Conservation (phyloP, 2,113 vertebrate species). For the Anthoscopus minutus region DNA sequence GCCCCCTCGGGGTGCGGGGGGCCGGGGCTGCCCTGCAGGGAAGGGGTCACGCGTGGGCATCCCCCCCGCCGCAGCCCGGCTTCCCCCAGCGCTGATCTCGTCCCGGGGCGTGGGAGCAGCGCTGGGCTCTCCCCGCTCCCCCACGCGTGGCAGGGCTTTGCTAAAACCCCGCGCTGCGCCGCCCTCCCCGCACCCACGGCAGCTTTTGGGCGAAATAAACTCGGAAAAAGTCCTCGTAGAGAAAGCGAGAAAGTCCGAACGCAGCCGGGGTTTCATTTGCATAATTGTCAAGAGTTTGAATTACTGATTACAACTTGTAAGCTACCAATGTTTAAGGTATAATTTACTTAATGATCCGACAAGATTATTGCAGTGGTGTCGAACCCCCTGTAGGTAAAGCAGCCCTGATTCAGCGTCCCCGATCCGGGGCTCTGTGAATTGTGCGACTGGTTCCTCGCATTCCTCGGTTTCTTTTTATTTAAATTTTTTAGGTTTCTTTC, state of each 20-base stretch:
- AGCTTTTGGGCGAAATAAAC: background rate
- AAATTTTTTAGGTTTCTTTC: background rate
- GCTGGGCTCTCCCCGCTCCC: background rate
- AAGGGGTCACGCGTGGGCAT: background rate
- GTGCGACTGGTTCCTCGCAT: background rate
- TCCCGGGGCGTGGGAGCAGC: too few relatives aligned
- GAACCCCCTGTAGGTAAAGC: background rate
- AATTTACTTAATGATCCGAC: constrained; percentile 56
- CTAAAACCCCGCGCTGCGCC: fast-evolving
- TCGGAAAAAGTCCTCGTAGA: background rate
- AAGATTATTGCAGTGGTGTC: constrained; percentile 3
- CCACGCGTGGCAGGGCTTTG: background rate
- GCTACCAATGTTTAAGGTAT: constrained; percentile 11
- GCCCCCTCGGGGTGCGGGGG: background rate
- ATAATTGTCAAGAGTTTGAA: constrained; percentile 47
- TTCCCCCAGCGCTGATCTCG: background rate
- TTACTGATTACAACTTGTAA: constrained; percentile 44
- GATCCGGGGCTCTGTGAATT: background rate
- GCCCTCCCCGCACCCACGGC: background rate
- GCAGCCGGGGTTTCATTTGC: background rate
- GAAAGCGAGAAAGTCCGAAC: background rate
- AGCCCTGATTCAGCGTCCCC: constrained; percentile 8
- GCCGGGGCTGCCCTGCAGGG: background rate
- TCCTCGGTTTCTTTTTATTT: background rate
- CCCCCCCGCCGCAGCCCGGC: too few relatives aligned